Base-by-base conservation (phyloP, 2,113 vertebrate genomes). In the Callaeas wilsoni region DNA sequence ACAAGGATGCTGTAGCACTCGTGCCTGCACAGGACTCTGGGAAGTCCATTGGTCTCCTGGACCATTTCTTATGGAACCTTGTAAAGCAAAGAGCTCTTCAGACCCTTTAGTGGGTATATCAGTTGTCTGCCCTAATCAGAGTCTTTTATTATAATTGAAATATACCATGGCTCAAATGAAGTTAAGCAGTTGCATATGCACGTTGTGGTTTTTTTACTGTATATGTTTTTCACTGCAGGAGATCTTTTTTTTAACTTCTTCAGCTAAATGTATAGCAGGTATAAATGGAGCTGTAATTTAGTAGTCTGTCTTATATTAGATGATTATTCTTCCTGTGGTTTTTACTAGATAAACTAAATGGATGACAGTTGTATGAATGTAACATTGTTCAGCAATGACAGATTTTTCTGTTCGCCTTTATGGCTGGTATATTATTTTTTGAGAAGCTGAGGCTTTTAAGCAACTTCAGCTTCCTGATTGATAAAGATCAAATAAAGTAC, bases 401-500 rank as follows among this genome's bases (percentile, higher is more conserved):
- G 21, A 30, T 73, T 78, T 89, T 91, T 80, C 37, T 35, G 52
- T 46, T 89, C 3, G 29, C 71, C 39, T 76, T 87, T 73, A n/a
- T 87, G 33, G 13, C 12, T 64, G 9, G 10, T 76, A 14, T 70
- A 29, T 71, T 88, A 30, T 69, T 59, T 87, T 89, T 62, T 73
- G n/a, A 76, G 74, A 69, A 81, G 46, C 16, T 75, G 69, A 87
- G 22, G 21, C 83, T 93, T 76, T 76, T 30, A 91, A 84, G 52
- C 42, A 57, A 56, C 16, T 93, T 84, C 33, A 90, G 46, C 87
- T 74, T 95, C 25, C 42, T 77, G 71, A 56, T 49, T 50, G 84
- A 56, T 73, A 53, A 69, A 87, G 70, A 93, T 55, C 63, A 95
- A 94, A 89, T 64, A 46, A 93, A 89, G 23, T 65, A 70, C 75